Percentiles rank a stretch among this genome's conserved stretches.
phyloP scores from a whole-genome alignment of 1,140 invertebrate species.

The Drosophila kikkawai region DNA sequence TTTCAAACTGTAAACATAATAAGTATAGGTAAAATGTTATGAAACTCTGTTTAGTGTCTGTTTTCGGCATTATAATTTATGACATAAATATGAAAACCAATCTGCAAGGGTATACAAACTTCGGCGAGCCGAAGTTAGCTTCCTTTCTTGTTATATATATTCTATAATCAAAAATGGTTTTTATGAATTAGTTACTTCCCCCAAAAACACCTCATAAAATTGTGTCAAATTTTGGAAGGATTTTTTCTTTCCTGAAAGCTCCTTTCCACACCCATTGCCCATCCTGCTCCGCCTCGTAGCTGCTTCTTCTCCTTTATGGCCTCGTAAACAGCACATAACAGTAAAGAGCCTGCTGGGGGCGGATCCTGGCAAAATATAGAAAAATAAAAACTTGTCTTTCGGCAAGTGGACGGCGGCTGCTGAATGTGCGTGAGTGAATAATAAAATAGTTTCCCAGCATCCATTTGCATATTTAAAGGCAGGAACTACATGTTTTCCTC shows the following conservation, averaged over 20 bases:
- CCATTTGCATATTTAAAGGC: slow-evolving; percentile 58
- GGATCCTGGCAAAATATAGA: slow-evolving; percentile 22
- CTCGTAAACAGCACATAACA: slow-evolving; percentile 64
- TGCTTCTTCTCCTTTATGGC: slow-evolving; percentile 25
- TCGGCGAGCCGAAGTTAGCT: no score
- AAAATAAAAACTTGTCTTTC: slow-evolving; percentile 41
- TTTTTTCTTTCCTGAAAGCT: not conserved
- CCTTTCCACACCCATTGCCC: not conserved
- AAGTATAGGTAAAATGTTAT: no score
- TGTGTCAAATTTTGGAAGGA: not conserved
- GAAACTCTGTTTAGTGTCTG: no score
- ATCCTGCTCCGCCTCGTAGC: not conserved
- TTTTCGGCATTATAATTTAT: no score
- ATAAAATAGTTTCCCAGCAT: slow-evolving; percentile 52
- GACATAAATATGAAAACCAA: no score
- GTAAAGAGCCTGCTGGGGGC: slow-evolving; percentile 46
- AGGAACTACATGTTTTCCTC: slow-evolving; percentile 39
- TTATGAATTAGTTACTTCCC: no score
- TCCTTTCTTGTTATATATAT: no score
- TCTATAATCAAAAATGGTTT: not conserved
- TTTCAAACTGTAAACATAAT: no score
- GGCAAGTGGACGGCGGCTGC: not conserved
- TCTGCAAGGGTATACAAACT: no score
- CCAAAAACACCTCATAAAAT: not conserved
- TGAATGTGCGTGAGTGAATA: slow-evolving; percentile 45